Conservation (phyloP, 2,797 vertebrate species). For the Thaleichthys pacificus region DNA sequence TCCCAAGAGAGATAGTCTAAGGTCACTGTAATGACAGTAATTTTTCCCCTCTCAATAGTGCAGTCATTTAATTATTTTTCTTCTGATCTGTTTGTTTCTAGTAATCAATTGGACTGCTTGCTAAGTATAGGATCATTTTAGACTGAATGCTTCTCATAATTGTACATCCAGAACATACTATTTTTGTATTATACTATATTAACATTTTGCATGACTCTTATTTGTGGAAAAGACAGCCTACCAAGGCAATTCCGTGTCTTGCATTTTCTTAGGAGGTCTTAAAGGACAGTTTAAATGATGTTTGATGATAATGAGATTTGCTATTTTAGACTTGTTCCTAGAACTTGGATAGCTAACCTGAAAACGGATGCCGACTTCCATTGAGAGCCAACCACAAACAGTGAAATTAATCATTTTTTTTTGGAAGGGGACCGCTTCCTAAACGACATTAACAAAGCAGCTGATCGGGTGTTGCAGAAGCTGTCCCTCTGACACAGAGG, state of each 20-base stretch:
- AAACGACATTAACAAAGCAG: constrained; percentile 64
- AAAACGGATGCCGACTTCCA: constrained; percentile 29
- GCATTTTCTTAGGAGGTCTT: neutral
- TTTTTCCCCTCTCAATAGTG: neutral
- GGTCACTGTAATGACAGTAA: constrained; percentile 1
- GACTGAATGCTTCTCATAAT: neutral
- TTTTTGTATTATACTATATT: neutral
- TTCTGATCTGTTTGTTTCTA: neutral
- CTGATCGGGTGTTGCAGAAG: constrained; percentile 45
- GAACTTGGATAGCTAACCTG: constrained; percentile 33
- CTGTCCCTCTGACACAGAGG: constrained; percentile 56
- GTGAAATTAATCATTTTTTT: constrained; percentile 61
- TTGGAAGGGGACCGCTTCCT: constrained; percentile 39
- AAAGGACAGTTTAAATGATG: constrained; percentile 3
- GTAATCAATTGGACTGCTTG: too few species aligned
- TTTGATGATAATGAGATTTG: constrained; percentile 24
- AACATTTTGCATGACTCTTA: neutral
- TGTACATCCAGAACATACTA: neutral
- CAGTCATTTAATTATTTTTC: neutral
- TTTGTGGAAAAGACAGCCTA: neutral
- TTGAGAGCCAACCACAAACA: constrained; percentile 37
- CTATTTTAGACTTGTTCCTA: constrained; percentile 5
- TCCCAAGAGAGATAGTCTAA: neutral
- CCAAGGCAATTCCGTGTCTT: neutral
- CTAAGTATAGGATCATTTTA: neutral